Evolutionary conservation across 2,888 invertebrate species (phyloP).

Genomic region (Brachyptera risi): DNA sequence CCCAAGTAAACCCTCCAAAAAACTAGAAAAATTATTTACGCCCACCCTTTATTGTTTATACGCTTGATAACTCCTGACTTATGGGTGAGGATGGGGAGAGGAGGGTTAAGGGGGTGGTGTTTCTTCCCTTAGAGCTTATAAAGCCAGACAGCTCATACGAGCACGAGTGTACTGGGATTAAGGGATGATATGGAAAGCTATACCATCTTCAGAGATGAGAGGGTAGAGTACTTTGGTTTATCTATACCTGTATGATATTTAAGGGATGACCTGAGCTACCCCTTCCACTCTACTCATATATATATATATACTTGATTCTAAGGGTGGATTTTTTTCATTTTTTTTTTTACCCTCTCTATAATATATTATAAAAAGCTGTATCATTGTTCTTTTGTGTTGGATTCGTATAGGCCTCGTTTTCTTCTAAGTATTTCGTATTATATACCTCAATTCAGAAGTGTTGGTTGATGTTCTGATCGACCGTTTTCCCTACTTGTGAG

Average conservation of each 20-base stretch:
- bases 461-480: no score
- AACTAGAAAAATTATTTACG: neutral
- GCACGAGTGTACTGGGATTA: neutral
- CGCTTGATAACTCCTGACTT: neutral
- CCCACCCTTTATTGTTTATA: neutral
- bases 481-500: no score
- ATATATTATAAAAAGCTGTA: constrained; percentile 15
- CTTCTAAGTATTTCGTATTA: neutral
- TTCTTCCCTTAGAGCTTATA: neutral
- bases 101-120: no score
- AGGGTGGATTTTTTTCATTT: neutral
- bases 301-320: no score
- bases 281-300: no score
- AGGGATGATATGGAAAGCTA: neutral
- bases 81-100: neutral
- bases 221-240: neutral
- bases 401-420: neutral
- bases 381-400: constrained; percentile 20
- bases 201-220: neutral
- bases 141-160: no score
- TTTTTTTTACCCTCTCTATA: no score
- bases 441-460: no score
- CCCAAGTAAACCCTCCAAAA: neutral
- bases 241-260: neutral
- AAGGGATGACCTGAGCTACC: neutral